Percentiles rank a stretch among this genome's conserved stretches.
phyloP scores from a whole-genome alignment of 2,888 invertebrate species.

The Cantharis rustica region DNA sequence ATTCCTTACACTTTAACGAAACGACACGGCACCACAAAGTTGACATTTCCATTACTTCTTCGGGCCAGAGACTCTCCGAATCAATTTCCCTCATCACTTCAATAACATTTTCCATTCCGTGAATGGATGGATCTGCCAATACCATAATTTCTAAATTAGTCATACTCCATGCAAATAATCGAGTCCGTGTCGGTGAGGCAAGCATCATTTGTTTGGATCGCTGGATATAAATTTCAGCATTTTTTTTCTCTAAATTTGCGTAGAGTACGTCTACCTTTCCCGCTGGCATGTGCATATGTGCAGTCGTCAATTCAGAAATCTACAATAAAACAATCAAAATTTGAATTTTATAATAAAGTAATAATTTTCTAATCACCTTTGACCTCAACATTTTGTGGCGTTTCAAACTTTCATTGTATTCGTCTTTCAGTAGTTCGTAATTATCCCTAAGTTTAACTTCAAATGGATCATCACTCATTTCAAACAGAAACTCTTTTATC shows the following conservation, averaged over 20 bases:
- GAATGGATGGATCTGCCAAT: conserved; percentile 85
- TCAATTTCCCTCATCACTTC: conserved; percentile 81
- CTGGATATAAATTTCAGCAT: conserved; percentile 95
- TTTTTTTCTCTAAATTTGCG: conserved; percentile 83
- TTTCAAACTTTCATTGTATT: conserved; percentile 91
- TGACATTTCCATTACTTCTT: conserved; percentile 84
- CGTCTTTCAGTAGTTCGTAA: conserved; percentile 93
- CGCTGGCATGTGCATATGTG: conserved; percentile 80
- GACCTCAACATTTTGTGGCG: conserved; percentile 86
- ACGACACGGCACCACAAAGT: conserved; percentile 94
- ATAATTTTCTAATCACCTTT: conserved; percentile 59
- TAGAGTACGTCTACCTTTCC: conserved; percentile 90
- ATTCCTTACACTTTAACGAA: conserved; percentile 78
- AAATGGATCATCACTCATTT: conserved; percentile 97
- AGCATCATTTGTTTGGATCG: conserved; percentile 72
- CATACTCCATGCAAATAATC: conserved; percentile 87
- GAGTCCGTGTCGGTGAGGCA: conserved; percentile 67
- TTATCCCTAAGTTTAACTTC: conserved; percentile 96
- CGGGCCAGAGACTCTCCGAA: conserved; percentile 88
- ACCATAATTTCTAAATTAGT: conserved; percentile 68
- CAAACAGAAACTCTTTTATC: conserved; percentile 86
- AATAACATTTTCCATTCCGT: conserved; percentile 79
- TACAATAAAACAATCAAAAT: conserved; percentile 28
- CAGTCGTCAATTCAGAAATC: conserved; percentile 78
- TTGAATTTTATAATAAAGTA: not conserved